Evolutionary conservation across 2,113 vertebrate species (phyloP).

Genomic region (Pseudopodoces humilis): DNA sequence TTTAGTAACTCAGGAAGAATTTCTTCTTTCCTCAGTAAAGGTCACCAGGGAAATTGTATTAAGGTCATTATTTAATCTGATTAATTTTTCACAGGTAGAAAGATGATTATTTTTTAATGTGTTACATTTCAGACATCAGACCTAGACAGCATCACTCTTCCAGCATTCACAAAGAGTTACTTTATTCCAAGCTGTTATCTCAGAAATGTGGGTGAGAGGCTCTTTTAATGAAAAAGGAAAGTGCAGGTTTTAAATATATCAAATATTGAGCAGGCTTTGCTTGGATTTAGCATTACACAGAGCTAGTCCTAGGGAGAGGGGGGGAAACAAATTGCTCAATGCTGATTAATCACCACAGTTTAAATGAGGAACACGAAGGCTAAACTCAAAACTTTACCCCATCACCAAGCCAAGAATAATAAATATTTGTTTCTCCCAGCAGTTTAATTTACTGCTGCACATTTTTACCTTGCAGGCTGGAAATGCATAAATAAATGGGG

Average conservation of each 20-base stretch:
- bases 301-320: background rate
- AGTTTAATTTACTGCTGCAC: background rate
- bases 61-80: constrained; percentile 5
- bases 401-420: background rate
- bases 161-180: background rate
- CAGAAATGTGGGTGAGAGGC: background rate
- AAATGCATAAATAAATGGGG: background rate
- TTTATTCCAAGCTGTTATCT: background rate
- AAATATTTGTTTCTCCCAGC: background rate
- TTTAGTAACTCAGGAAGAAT: background rate
- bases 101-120: background rate
- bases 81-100: constrained; percentile 9
- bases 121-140: background rate
- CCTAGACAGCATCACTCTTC: background rate
- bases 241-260: background rate
- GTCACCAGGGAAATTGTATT: background rate
- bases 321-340: background rate
- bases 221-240: background rate
- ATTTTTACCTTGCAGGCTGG: background rate
- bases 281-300: background rate
- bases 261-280: background rate
- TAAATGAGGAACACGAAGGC: background rate
- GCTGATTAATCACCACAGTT: background rate
- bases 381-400: background rate
- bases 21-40: background rate